A percentile compares a stretch with the other conserved stretches of the same genome.
Conservation (phyloP, 2,888 invertebrate genomes). For the Agrochola lychnidis region DNA sequence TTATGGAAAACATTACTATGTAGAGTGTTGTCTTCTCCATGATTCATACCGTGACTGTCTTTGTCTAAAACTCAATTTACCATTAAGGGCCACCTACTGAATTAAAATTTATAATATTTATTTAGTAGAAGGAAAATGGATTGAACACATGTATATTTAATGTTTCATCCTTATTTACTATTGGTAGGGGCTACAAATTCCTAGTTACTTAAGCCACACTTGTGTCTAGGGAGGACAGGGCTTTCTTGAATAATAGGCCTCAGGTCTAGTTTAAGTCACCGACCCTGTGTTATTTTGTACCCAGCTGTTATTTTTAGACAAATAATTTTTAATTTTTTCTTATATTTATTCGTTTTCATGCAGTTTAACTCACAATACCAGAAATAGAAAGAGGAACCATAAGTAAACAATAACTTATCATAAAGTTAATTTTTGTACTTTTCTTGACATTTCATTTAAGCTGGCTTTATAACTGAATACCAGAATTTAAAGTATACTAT, state of each 20-base stretch:
- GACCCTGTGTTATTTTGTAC: not conserved
- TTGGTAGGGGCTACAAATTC: not conserved
- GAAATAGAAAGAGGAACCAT: not conserved
- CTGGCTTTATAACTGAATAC: not conserved
- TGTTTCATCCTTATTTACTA: slow-evolving; percentile 22
- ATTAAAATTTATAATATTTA: slow-evolving; percentile 3
- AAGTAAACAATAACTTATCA: not conserved
- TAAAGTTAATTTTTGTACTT: not conserved
- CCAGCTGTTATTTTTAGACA: not conserved
- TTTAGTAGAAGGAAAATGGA: slow-evolving; percentile 3
- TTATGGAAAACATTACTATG: not conserved
- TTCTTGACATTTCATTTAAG: not conserved
- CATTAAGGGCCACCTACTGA: not conserved
- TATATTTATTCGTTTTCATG: not conserved
- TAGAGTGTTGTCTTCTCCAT: not conserved
- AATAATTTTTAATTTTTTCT: not conserved
- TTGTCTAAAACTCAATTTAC: not conserved
- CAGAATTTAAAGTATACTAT: not conserved
- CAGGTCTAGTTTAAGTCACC: not conserved
- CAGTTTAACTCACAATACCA: not conserved
- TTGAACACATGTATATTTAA: not conserved
- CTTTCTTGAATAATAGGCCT: not conserved
- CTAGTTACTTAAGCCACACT: too few relatives aligned
- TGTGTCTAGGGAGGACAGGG: not conserved
- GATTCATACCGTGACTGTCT: not conserved